These are phyloP conservation scores for Galaxias olidus DNA, from an alignment of 2,797 vertebrate genomes.

Conservation along the genomic window DNA sequence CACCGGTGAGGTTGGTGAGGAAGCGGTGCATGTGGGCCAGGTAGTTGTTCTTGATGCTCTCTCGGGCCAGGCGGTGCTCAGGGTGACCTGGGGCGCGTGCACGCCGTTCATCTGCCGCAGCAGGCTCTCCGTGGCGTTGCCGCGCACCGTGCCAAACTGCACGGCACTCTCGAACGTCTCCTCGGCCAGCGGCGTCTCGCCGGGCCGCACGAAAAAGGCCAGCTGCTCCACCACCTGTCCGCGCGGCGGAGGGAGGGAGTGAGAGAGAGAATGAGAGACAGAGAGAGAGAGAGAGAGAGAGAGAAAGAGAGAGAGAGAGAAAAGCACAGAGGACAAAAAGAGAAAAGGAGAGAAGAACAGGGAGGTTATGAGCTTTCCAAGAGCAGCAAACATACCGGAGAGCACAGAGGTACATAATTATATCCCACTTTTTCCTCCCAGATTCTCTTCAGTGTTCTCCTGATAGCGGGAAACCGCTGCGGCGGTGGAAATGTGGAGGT, in stretches of 20 bases:
- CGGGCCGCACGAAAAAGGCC: slow-evolving; percentile 75
- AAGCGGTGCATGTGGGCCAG: slow-evolving; percentile 76
- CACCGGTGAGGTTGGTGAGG: slow-evolving; percentile 82
- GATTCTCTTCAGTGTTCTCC: slow-evolving; percentile 65
- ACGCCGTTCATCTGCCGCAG: slow-evolving; percentile 74
- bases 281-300: slow-evolving; percentile 20
- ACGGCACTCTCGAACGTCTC: slow-evolving; percentile 74
- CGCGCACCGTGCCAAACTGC: slow-evolving; percentile 72
- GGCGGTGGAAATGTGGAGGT: slow-evolving; percentile 55
- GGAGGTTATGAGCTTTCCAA: slow-evolving; percentile 33
- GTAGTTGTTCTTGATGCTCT: slow-evolving; percentile 80
- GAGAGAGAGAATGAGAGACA: slow-evolving; percentile 18
- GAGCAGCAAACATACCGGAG: slow-evolving; percentile 33
- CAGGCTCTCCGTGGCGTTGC: slow-evolving; percentile 66
- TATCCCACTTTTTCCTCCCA: slow-evolving; percentile 56
- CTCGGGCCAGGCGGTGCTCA: slow-evolving; percentile 71
- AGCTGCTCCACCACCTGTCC: slow-evolving; percentile 79
- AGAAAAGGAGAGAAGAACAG: slow-evolving; percentile 28
- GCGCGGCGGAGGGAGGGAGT: slow-evolving; percentile 10
- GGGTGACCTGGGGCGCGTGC: slow-evolving; percentile 73
- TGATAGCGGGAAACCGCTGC: slow-evolving; percentile 51
- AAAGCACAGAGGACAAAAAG: slow-evolving; percentile 4
- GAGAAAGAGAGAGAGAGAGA: slow-evolving; percentile 10
- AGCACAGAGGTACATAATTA: slow-evolving; percentile 59
- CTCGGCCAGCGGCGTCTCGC: slow-evolving; percentile 61